Base-by-base conservation (phyloP, 1,140 invertebrate genomes). In the Conus betulinus region DNA sequence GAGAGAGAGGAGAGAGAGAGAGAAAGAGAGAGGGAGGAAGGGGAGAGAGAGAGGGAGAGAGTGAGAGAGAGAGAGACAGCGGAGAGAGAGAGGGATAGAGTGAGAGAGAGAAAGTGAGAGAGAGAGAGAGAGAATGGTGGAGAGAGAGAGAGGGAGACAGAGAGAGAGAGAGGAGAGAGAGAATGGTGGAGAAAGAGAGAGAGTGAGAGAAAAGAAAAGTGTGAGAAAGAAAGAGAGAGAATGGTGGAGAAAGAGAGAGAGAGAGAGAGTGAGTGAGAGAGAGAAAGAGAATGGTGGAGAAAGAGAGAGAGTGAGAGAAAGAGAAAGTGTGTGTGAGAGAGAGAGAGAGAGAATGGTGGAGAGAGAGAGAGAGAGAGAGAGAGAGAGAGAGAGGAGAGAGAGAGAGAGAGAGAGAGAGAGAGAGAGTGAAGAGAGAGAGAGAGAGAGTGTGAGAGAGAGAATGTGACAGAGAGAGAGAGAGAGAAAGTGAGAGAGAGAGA, bases 391-490 rank as follows among this genome's bases (percentile, higher is more conserved):
- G 82, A 82, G 7, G 3, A 71, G 67, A 71, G 67, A 71, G 67
- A 71, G 67, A 71, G 67, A 55, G 53, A 55, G 79, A 82, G 79
- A 82, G 79, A 82, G 79, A 82, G 79, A 82, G 79, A 82, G 79
- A 82, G 79, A 82, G 79, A 82, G 79, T 17, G 79, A 82, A 82
- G 79, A 82, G 79, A 82, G 79, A 82, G 79, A 82, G 79, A 82
- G 79, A 27, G n/a, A 82, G 79, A 82, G 79, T 5, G 10, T 17
- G 79, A 82, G 79, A 82, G 67, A 71, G 67, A 71, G 67, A 20
- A 23, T 13, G 67, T 13, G 79, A 82, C 11, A 82, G 79, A 82
- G 79, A 82, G 79, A 82, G 79, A 27, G n/a, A 82, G 79, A 82
- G 79, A 20, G 8, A 71, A 17, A 71, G 8, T 13, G 67, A 71